Evolutionary conservation across 92 coral and sea anemone species (phyloP).

Genomic region (Metridium senile): DNA sequence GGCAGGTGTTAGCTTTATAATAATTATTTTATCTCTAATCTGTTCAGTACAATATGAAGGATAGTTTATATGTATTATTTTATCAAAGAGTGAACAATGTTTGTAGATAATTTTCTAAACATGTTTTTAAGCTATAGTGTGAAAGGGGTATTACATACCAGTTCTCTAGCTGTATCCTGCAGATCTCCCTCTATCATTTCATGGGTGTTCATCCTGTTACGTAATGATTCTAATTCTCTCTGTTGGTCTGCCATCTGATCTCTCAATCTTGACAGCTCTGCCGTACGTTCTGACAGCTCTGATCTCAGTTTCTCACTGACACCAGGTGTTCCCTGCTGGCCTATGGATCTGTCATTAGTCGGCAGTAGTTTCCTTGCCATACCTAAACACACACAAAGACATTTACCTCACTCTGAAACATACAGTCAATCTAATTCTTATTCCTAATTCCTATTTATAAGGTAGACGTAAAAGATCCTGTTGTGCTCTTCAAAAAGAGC

Average conservation of each 20-base stretch:
- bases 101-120: too few relatives aligned
- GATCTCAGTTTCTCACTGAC: slow-evolving; percentile 53
- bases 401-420: neutral
- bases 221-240: slow-evolving; percentile 65
- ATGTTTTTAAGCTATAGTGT: too few relatives aligned
- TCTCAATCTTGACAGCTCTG: slow-evolving; percentile 70
- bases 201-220: slow-evolving; percentile 56
- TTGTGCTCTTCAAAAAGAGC: too few relatives aligned
- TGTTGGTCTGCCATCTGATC: slow-evolving; percentile 77
- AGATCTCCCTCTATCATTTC: slow-evolving; percentile 56
- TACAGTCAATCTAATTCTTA: too few relatives aligned
- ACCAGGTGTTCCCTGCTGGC: slow-evolving; percentile 39
- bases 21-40: too few relatives aligned
- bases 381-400: slow-evolving; percentile 36
- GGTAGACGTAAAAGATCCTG: too few relatives aligned
- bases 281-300: slow-evolving; percentile 71
- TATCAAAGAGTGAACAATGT: too few relatives aligned
- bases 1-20: too few relatives aligned
- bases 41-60: too few relatives aligned
- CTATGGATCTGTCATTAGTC: slow-evolving; percentile 15
- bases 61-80: too few relatives aligned
- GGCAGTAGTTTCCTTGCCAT: slow-evolving; percentile 69
- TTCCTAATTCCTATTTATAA: too few relatives aligned
- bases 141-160: slow-evolving; percentile 46
- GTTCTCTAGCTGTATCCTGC: slow-evolving; percentile 67